Percentiles rank a stretch among this genome's conserved stretches.
Conservation (phyloP, 2,888 invertebrate species). For the Pristionchus arcanus region DNA sequence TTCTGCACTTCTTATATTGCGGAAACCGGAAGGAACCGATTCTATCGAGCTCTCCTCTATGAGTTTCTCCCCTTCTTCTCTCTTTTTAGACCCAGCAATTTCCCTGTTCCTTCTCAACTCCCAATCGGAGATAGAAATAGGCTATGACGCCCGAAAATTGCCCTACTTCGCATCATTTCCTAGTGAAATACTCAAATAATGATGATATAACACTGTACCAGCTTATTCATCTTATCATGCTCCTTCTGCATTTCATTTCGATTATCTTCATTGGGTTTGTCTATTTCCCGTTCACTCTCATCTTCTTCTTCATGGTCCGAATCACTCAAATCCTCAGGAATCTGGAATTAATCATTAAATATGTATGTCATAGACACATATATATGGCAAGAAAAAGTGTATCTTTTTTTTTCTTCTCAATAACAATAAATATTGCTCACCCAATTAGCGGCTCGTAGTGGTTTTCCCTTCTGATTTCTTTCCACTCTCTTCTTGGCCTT, state of each 20-base stretch:
- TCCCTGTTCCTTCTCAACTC: not conserved
- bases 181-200: not conserved
- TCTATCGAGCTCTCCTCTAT: not conserved
- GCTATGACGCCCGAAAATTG: conserved; percentile 20
- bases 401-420: not conserved
- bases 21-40: conserved; percentile 42
- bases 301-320: conserved; percentile 1
- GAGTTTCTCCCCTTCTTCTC: conserved; percentile 21
- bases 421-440: not conserved
- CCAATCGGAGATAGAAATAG: conserved; percentile 12
- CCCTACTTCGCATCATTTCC: not conserved
- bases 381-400: not conserved
- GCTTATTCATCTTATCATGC: conserved; percentile 32
- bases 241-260: conserved; percentile 2
- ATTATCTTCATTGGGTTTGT: not conserved
- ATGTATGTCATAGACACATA: not conserved
- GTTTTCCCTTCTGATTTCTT: conserved; percentile 35
- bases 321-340: conserved; percentile 31
- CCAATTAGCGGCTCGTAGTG: conserved; percentile 1
- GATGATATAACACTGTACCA: not conserved
- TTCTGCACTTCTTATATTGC: not conserved
- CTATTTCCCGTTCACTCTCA: not conserved
- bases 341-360: not conserved
- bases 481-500: conserved; percentile 17
- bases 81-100: not conserved